Evolutionary conservation across 1,140 invertebrate species (phyloP).

Genomic region (Cydia amplana): DNA sequence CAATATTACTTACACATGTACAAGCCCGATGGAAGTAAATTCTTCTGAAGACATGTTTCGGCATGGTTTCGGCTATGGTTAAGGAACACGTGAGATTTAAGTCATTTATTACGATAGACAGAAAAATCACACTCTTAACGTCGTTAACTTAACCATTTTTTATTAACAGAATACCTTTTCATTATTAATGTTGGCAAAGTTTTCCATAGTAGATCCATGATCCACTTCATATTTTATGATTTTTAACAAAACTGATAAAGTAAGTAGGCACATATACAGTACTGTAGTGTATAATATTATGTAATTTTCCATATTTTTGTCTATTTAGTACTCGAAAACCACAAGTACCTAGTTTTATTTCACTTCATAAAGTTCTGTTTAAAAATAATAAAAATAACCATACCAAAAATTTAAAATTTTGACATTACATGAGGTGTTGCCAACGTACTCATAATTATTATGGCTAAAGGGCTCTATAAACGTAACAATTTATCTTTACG

Average conservation of each 20-base stretch:
- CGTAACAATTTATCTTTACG: too few relatives aligned
- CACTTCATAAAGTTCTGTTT: neutral
- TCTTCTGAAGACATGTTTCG: neutral
- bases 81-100: neutral
- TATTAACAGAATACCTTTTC: too few relatives aligned
- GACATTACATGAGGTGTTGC: neutral
- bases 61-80: too few relatives aligned
- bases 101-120: too few relatives aligned
- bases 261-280: neutral
- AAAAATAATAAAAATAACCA: neutral
- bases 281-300: neutral
- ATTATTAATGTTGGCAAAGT: neutral
- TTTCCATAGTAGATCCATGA: neutral
- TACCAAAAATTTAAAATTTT: neutral
- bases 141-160: too few relatives aligned
- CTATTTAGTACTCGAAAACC: constrained; percentile 23
- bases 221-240: constrained; percentile 4
- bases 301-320: constrained; percentile 10
- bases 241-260: constrained; percentile 15
- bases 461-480: neutral
- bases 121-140: too few relatives aligned
- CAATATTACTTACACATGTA: neutral
- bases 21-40: neutral
- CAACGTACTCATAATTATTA: neutral
- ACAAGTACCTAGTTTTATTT: neutral